Percentiles rank a stretch among this genome's conserved stretches.
Conservation (phyloP, 2,797 vertebrate species). For the Helarctos malayanus region DNA sequence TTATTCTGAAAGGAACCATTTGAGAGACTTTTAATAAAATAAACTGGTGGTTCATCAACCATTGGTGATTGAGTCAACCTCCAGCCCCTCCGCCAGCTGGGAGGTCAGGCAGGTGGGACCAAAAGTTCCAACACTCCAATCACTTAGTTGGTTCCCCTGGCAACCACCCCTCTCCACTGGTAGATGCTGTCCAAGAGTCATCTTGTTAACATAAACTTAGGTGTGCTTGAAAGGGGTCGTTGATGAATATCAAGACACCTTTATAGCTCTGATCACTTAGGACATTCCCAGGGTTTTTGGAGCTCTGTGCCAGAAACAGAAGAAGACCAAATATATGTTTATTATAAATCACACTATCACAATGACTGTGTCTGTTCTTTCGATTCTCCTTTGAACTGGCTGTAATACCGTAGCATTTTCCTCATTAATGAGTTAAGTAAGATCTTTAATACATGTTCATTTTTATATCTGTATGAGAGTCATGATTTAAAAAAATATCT, state of each 20-base stretch:
- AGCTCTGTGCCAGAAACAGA: neutral
- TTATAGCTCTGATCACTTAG: neutral
- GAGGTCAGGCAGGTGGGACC: neutral
- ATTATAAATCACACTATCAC: neutral
- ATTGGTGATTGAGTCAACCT: neutral
- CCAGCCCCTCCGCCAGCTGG: neutral
- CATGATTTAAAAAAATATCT: slow-evolving; percentile 10
- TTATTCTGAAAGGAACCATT: slow-evolving; percentile 1
- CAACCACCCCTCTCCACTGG: neutral
- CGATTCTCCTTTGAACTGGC: neutral
- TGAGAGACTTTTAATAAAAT: neutral
- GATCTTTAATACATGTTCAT: slow-evolving; percentile 3
- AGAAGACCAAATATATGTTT: neutral
- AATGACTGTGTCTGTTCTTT: neutral
- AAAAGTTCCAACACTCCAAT: neutral
- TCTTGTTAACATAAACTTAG: neutral
- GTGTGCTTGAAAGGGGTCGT: neutral
- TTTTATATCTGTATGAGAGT: slow-evolving; percentile 15
- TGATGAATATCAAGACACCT: neutral
- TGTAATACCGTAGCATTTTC: neutral
- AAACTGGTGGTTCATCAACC: neutral
- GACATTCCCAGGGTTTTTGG: neutral
- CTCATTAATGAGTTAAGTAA: neutral
- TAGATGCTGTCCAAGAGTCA: neutral
- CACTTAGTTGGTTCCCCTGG: neutral